Conservation (phyloP, 2,113 vertebrate species). For the Chloebia gouldiae region DNA sequence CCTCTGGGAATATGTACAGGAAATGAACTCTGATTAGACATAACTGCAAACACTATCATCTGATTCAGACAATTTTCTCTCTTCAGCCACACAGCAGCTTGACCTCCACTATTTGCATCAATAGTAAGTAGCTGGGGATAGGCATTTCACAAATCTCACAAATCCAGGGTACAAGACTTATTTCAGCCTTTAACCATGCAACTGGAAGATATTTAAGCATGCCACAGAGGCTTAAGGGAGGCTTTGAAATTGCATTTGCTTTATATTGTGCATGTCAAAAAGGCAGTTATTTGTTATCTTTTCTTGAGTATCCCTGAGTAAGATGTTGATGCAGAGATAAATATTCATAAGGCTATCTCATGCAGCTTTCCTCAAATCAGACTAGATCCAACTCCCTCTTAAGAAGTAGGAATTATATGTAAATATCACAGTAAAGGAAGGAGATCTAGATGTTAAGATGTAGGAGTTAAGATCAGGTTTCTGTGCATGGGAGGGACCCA, state of each 20-base stretch:
- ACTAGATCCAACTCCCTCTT: background rate
- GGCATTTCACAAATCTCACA: background rate
- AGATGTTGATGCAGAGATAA: background rate
- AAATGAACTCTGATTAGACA: background rate
- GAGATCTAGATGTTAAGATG: background rate
- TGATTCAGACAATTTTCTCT: background rate
- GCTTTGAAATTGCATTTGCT: background rate
- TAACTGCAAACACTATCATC: background rate
- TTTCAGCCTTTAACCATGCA: background rate
- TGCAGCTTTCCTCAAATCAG: background rate
- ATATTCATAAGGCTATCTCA: background rate
- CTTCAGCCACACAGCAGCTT: background rate
- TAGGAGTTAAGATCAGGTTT: background rate
- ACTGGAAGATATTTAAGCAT: background rate
- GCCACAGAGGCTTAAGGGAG: background rate
- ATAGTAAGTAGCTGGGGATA: background rate
- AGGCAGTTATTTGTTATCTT: background rate
- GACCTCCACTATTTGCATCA: background rate
- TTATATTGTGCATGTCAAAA: background rate
- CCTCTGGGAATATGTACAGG: background rate
- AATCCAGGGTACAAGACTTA: background rate
- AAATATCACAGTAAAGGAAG: background rate
- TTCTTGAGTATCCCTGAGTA: background rate
- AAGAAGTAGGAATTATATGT: background rate
- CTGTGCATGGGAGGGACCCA: background rate